phyloP scores from a whole-genome alignment of 1,140 invertebrate species.

The Aphaenogaster rudis region DNA sequence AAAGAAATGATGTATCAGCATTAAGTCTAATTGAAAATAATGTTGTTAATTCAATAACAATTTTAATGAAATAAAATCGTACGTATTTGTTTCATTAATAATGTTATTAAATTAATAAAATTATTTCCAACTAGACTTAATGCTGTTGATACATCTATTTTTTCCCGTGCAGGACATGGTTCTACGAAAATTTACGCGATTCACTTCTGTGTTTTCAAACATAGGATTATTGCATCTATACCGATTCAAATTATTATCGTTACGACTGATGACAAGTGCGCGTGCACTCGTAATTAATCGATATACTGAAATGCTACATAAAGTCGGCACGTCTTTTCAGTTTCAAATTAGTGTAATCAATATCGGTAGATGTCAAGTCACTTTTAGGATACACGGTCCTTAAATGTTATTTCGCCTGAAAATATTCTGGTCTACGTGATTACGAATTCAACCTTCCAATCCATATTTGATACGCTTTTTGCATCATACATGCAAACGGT shows the following conservation, averaged over 20 bases:
- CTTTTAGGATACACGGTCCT: neutral
- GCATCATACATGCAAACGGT: neutral
- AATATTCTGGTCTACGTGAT: conserved; percentile 16
- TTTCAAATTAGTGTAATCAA: conserved; percentile 3
- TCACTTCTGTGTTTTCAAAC: neutral
- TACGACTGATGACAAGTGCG: neutral
- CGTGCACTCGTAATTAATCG: neutral
- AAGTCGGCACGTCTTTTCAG: neutral
- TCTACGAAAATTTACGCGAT: neutral
- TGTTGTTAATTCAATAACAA: too few relatives aligned
- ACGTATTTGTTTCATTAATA: too few relatives aligned
- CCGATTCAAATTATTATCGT: neutral
- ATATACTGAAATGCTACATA: neutral
- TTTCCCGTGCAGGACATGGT: neutral
- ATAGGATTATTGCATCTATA: neutral
- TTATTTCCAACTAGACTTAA: too few relatives aligned
- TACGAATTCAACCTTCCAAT: neutral
- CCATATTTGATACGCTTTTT: neutral
- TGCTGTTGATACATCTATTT: too few relatives aligned
- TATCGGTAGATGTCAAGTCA: neutral
- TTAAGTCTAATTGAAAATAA: too few relatives aligned
- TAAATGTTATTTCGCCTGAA: neutral
- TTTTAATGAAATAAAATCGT: too few relatives aligned
- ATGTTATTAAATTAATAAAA: too few relatives aligned
- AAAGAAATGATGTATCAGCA: too few relatives aligned